Evolutionary conservation across 1,140 invertebrate species (phyloP), one percentile per base, ranked within the genome.

Genomic region (Araneus ventricosus): DNA sequence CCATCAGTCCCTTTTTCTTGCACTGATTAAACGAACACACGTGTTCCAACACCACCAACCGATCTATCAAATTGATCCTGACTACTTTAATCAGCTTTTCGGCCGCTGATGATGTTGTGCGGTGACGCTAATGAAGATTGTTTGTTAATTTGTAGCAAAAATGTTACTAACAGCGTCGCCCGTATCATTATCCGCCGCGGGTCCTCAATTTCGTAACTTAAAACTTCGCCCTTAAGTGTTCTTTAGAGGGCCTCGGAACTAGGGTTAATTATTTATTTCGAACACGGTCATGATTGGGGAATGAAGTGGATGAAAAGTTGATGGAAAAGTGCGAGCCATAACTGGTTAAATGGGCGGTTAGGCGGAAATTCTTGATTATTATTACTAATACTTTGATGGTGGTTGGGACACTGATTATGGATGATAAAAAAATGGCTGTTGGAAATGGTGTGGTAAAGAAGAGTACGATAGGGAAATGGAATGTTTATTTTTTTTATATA

Each of bases 131-230:
- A 75, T 75, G 70, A 75, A 75, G 70, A 75, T 75, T 75, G 70
- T 75, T 75, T 75, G 70, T 75, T 75, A 75, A 75, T 75, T 75
- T 75, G 70, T 75, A 34, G 70, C 70, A 75, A 75, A 75, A 75
- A 75, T 75, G 70, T 34, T 37, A 20, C 70, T 75, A 75, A 75
- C 14, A 22, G 70, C 70, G 10, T 37, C 17, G 24, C 34, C 34
- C 17, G 14, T 37, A 75, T 75, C 70, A 34, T 75, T 75, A 75
- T 20, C 2, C 14, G 3, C 8, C 27, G 30, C 34, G 20, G 30
- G 34, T 5, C 7, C n/a, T 8, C 27, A 24, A 27, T 67, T 67
- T 67, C 63, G 24, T 8, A 20, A 75, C 30, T 75, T 75, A 75
- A 75, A 75, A 75, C 70, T 75, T 27, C 30, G 70, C 30, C 37